These are phyloP conservation scores for Channa striata DNA, from an alignment of 2,797 vertebrate genomes.

Conservation along the genomic window DNA sequence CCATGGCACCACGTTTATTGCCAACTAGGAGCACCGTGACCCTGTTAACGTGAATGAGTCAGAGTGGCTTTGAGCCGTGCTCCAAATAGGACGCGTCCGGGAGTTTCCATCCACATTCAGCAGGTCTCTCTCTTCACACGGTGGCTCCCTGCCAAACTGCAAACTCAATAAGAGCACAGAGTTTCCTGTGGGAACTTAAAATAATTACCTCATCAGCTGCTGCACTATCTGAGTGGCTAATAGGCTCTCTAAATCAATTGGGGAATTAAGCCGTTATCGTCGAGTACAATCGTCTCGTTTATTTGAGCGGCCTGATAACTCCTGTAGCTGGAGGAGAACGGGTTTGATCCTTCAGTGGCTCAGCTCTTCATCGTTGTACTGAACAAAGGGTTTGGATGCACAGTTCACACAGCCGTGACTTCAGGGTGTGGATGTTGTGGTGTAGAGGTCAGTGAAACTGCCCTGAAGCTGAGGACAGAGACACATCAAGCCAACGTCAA, in stretches of 20 bases:
- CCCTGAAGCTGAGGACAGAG: not conserved
- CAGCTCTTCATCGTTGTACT: not conserved
- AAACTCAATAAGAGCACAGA: slow-evolving; percentile 11
- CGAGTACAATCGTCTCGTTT: not conserved
- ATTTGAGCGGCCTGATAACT: not conserved
- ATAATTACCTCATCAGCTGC: slow-evolving; percentile 5
- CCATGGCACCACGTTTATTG: not conserved
- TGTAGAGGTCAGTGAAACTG: not conserved
- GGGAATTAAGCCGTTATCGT: not conserved
- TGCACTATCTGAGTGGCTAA: not conserved
- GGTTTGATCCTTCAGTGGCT: not conserved
- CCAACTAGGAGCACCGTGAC: not conserved
- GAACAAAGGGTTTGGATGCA: not conserved
- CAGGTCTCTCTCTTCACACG: slow-evolving; percentile 6
- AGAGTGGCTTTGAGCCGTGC: not conserved
- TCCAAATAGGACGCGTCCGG: not conserved
- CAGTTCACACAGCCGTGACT: not conserved
- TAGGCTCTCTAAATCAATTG: slow-evolving; percentile 15
- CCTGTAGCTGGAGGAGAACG: not conserved
- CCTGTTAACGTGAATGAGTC: not conserved
- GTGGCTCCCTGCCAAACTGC: slow-evolving; percentile 30
- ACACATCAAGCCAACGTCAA: not conserved
- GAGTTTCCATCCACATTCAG: slow-evolving; percentile 13
- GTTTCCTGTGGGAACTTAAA: slow-evolving; percentile 17
- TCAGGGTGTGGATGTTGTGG: not conserved